phyloP scores from a whole-genome alignment of 1,140 invertebrate species.

The Hermetia illucens region DNA sequence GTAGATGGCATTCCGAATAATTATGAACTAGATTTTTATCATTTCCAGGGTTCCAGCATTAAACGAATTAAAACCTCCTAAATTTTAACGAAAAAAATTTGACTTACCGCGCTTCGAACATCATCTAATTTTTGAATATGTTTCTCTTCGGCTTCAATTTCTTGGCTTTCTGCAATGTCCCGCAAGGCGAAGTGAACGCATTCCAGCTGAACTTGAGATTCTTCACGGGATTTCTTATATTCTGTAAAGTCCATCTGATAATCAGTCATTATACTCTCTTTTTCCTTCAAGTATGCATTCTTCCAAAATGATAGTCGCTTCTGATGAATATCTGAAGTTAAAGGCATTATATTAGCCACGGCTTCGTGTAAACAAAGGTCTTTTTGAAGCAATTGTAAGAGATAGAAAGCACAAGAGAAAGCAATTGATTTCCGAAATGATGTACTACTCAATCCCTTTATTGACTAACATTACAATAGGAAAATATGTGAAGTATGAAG shows the following conservation, averaged over 20 bases:
- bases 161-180: conserved; percentile 13
- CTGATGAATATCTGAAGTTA: conserved; percentile 30
- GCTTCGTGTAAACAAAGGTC: neutral
- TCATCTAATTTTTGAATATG: conserved; percentile 32
- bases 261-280: conserved; percentile 32
- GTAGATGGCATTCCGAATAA: no score
- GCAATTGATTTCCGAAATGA: no score
- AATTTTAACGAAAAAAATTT: conserved; percentile 4
- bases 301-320: conserved; percentile 37
- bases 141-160: conserved; percentile 18
- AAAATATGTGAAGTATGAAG: no score
- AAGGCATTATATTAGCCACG: neutral
- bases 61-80: neutral
- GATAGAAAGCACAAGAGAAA: no score
- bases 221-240: conserved; percentile 27
- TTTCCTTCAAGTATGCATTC: conserved; percentile 36
- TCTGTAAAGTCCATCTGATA: conserved; percentile 31
- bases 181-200: conserved; percentile 25
- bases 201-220: conserved; percentile 23
- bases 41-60: conserved; percentile 3
- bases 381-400: conserved; percentile 1
- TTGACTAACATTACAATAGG: no score
- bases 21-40: no score
- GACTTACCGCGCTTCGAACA: conserved; percentile 32
- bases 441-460: no score